Evolutionary conservation across 2,797 vertebrate genomes (phyloP).

Genomic region (Petrocephalus sullivani): DNA sequence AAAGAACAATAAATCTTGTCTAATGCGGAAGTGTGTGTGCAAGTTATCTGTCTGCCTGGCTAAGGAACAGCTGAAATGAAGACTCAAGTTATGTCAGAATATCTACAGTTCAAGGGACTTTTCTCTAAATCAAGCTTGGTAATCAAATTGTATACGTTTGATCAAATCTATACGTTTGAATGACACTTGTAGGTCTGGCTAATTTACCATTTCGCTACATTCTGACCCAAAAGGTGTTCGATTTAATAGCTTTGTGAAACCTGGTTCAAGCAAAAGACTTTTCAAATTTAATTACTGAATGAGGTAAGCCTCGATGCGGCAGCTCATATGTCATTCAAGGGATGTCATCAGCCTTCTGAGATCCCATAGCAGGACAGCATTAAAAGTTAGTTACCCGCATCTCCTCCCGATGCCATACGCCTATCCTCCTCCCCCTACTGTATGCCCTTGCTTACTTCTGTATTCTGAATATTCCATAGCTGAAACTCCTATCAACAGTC

Average conservation of each 20-base stretch:
- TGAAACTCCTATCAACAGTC: conserved; percentile 45
- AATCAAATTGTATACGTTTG: neutral
- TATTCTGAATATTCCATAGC: conserved; percentile 42
- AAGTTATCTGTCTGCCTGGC: neutral
- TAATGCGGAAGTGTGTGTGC: neutral
- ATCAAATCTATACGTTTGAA: neutral
- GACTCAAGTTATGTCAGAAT: neutral
- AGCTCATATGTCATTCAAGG: neutral
- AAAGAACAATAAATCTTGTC: neutral
- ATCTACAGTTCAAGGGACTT: neutral
- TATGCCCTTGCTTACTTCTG: conserved; percentile 36
- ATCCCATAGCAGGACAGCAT: conserved; percentile 29
- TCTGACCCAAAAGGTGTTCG: neutral
- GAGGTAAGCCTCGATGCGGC: neutral
- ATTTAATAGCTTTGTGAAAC: neutral
- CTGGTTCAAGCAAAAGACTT: neutral
- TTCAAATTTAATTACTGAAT: neutral
- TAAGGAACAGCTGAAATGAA: neutral
- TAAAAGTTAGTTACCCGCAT: conserved; percentile 32
- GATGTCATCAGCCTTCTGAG: conserved; percentile 12
- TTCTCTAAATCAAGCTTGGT: too few relatives aligned
- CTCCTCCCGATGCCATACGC: conserved; percentile 33
- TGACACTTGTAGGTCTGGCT: neutral
- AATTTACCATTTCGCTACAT: neutral
- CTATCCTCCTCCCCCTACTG: conserved; percentile 13